phyloP scores from a whole-genome alignment of 2,113 vertebrate genomes.

The Pterocles burchelli region DNA sequence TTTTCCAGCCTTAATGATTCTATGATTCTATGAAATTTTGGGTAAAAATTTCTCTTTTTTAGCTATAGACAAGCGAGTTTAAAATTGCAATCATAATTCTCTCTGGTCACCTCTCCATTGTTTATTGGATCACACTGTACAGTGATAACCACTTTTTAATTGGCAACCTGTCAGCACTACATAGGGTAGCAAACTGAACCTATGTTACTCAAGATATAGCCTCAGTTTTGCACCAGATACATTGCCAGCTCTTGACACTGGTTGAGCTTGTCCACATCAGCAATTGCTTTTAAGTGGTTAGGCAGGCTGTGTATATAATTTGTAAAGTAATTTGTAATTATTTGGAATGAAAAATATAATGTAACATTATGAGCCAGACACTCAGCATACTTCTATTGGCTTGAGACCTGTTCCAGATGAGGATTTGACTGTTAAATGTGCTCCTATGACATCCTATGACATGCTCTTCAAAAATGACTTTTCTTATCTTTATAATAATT shows the following conservation, averaged over 20 bases:
- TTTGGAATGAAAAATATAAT: not conserved
- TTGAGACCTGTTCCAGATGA: not conserved
- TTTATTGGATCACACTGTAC: not conserved
- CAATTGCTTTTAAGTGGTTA: constrained; percentile 14
- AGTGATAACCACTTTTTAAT: not conserved
- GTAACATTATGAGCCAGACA: not conserved
- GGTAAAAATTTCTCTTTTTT: not conserved
- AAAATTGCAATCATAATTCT: not conserved
- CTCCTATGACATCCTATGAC: not conserved
- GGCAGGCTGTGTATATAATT: not conserved
- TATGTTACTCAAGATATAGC: not conserved
- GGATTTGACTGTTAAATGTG: not conserved
- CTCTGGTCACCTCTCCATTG: not conserved
- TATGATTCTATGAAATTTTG: too few species aligned
- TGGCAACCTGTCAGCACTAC: not conserved
- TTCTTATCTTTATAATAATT: not conserved
- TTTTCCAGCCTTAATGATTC: too few species aligned
- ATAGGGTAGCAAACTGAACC: not conserved
- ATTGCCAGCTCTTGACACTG: not conserved
- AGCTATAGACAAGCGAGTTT: not conserved
- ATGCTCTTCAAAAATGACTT: not conserved
- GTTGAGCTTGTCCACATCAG: not conserved
- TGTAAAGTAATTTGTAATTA: constrained; percentile 14
- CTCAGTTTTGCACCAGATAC: not conserved
- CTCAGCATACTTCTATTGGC: not conserved